phyloP scores from a whole-genome alignment of 2,888 invertebrate species.

The Podabrus alpinus region DNA sequence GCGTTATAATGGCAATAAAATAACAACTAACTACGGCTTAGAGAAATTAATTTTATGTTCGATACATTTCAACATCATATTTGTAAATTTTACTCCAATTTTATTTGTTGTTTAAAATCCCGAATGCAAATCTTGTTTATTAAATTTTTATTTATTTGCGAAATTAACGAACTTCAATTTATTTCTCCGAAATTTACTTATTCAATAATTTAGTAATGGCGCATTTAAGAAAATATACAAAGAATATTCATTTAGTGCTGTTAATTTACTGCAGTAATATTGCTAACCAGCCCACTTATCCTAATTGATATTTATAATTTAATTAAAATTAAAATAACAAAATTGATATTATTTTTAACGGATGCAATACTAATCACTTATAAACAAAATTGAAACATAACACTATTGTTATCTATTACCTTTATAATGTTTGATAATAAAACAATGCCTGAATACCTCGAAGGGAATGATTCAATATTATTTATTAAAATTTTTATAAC shows the following conservation, averaged over 20 bases:
- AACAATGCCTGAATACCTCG: background rate
- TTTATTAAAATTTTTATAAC: no score
- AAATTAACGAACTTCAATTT: background rate
- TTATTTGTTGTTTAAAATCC: background rate
- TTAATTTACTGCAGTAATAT: background rate
- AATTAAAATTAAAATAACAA: background rate
- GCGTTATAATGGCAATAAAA: no score
- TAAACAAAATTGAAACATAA: background rate
- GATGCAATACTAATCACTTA: background rate
- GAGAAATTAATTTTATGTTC: background rate
- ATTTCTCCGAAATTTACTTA: background rate
- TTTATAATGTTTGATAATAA: background rate
- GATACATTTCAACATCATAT: background rate
- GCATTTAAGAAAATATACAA: background rate
- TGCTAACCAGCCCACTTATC: background rate
- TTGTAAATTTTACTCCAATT: background rate
- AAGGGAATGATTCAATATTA: background rate
- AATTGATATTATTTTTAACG: background rate
- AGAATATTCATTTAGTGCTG: background rate
- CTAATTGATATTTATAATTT: background rate
- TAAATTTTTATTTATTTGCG: background rate
- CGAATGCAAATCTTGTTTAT: background rate
- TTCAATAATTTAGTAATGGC: background rate
- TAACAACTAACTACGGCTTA: no score
- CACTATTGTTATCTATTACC: background rate